Conservation (phyloP, 1,140 invertebrate species). For the Oreohelix idahoensis region DNA sequence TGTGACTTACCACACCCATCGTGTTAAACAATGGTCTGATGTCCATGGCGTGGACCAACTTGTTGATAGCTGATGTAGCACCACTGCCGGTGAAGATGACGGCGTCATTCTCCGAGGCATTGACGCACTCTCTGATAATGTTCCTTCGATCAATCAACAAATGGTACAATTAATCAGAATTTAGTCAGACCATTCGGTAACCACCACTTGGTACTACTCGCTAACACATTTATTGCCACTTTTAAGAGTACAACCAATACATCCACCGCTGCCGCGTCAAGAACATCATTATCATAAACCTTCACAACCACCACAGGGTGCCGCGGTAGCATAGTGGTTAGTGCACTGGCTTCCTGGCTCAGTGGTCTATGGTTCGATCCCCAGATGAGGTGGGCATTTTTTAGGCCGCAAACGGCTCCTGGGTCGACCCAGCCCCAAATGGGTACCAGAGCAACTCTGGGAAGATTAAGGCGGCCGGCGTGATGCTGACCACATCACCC, state of each 20-base stretch:
- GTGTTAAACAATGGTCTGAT: conserved; percentile 76
- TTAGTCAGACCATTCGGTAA: background rate
- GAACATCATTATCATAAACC: background rate
- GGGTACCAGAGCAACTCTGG: too few relatives aligned
- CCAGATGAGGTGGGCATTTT: too few relatives aligned
- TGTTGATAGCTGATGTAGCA: conserved; percentile 82
- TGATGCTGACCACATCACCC: too few relatives aligned
- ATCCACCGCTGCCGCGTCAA: background rate
- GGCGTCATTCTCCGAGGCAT: conserved; percentile 87
- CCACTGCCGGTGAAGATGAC: conserved; percentile 86
- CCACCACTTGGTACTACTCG: background rate
- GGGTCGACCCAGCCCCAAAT: too few relatives aligned
- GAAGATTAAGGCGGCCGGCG: too few relatives aligned
- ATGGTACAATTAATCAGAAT: conserved; percentile 66
- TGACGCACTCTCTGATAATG: conserved; percentile 85
- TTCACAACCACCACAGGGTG: background rate
- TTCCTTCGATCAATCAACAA: conserved; percentile 75
- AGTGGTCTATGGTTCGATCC: too few relatives aligned
- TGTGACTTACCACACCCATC: conserved; percentile 19
- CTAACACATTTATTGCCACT: background rate
- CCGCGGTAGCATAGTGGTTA: too few relatives aligned
- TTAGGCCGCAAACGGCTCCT: too few relatives aligned
- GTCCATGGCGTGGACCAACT: conserved; percentile 80
- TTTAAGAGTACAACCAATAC: background rate
- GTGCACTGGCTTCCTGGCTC: too few relatives aligned